Conservation (phyloP, 2,113 vertebrate genomes). For the Sardina pilchardus region DNA sequence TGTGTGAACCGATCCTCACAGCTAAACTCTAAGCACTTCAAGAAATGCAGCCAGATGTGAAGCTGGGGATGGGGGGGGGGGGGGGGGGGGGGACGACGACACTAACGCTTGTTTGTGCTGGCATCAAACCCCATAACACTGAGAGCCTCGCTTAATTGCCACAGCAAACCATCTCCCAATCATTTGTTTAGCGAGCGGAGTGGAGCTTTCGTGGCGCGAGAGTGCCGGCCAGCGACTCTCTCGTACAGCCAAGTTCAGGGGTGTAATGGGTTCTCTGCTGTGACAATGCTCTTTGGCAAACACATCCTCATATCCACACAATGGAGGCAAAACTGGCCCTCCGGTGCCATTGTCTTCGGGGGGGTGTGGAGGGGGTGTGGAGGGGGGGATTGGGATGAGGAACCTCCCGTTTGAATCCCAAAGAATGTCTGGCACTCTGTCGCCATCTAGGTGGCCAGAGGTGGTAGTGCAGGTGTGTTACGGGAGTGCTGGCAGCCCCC, state of each 20-base stretch:
- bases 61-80: too few relatives aligned
- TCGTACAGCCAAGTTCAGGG: conserved; percentile 54
- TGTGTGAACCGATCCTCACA: too few relatives aligned
- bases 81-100: too few relatives aligned
- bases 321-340: conserved; percentile 26
- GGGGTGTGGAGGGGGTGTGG: too few relatives aligned
- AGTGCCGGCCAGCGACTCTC: conserved; percentile 49
- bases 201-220: background rate
- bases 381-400: too few relatives aligned
- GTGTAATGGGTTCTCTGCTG: conserved; percentile 52
- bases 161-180: background rate
- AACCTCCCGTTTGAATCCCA: background rate
- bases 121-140: background rate
- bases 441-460: conserved; percentile 68
- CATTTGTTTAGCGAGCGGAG: background rate
- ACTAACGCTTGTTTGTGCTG: background rate
- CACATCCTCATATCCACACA: conserved; percentile 25
- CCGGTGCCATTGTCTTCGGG: conserved; percentile 38
- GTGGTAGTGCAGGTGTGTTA: conserved; percentile 49
- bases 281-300: conserved; percentile 44
- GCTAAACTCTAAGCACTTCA: too few relatives aligned
- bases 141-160: background rate
- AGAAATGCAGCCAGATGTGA: too few relatives aligned
- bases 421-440: conserved; percentile 63
- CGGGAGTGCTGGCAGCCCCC: conserved; percentile 5